A percentile compares a stretch with the other conserved stretches of the same genome.
Conservation (phyloP, 2,113 vertebrate genomes). For the Panthera tigris region DNA sequence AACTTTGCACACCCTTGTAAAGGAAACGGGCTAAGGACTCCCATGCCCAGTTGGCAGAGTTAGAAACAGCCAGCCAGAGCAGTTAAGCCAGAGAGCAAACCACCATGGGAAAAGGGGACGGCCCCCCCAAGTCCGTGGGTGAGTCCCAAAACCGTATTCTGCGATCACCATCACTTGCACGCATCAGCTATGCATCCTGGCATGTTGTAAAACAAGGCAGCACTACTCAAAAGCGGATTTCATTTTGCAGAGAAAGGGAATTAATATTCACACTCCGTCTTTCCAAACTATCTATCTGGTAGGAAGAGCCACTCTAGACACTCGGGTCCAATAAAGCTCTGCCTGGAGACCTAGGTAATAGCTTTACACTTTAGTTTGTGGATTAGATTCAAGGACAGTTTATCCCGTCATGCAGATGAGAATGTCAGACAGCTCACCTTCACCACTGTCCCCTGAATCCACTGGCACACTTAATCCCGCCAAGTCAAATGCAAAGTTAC, state of each 20-base stretch:
- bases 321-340: background rate
- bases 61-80: background rate
- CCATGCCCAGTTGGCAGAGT: background rate
- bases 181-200: background rate
- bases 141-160: background rate
- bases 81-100: background rate
- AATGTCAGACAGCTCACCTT: background rate
- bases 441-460: background rate
- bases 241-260: slow-evolving; percentile 2
- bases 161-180: background rate
- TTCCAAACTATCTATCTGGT: slow-evolving; percentile 48
- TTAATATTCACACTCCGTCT: background rate
- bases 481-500: background rate
- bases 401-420: slow-evolving; percentile 57
- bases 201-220: background rate
- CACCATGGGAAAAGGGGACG: background rate
- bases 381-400: slow-evolving; percentile 68
- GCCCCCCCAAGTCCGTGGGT: background rate
- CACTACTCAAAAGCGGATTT: slow-evolving; percentile 6
- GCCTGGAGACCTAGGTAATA: slow-evolving; percentile 34
- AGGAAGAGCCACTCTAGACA: slow-evolving; percentile 37
- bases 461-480: slow-evolving; percentile 1
- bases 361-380: slow-evolving; percentile 7
- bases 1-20: background rate
- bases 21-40: background rate